phyloP scores from a whole-genome alignment of 2,888 invertebrate species.

The Athripsodes cinereus region DNA sequence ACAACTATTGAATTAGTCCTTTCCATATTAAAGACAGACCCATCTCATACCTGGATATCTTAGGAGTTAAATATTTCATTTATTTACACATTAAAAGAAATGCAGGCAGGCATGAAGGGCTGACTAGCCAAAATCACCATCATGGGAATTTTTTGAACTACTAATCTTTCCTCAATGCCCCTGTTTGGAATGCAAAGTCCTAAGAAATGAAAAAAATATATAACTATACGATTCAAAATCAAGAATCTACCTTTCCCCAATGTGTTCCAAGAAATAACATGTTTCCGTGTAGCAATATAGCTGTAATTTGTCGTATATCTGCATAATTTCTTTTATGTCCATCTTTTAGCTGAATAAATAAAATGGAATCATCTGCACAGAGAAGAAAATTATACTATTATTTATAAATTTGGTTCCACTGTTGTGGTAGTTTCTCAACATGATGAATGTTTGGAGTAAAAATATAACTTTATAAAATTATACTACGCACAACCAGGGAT shows the following conservation, averaged over 20 bases:
- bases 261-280: slow-evolving; percentile 22
- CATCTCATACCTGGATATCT: too few relatives aligned
- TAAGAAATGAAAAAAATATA: neutral
- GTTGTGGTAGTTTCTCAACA: too few relatives aligned
- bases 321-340: slow-evolving; percentile 7
- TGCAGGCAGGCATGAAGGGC: neutral
- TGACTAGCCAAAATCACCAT: too few relatives aligned
- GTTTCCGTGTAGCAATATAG: slow-evolving; percentile 22
- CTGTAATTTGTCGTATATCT: slow-evolving; percentile 11
- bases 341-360: slow-evolving; percentile 16
- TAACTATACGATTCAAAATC: neutral
- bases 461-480: too few relatives aligned
- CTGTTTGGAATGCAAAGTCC: neutral
- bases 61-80: too few relatives aligned
- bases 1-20: neutral
- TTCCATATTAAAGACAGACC: too few relatives aligned
- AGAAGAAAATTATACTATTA: too few relatives aligned
- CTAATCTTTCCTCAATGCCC: neutral
- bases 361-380: slow-evolving; percentile 18
- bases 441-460: too few relatives aligned
- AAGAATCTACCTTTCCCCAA: slow-evolving; percentile 15
- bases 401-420: too few relatives aligned
- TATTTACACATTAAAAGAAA: too few relatives aligned
- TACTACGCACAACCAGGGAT: too few relatives aligned
- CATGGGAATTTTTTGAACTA: too few relatives aligned